Evolutionary conservation across 2,888 invertebrate genomes (phyloP).

Genomic region (Lithosia quadra): DNA sequence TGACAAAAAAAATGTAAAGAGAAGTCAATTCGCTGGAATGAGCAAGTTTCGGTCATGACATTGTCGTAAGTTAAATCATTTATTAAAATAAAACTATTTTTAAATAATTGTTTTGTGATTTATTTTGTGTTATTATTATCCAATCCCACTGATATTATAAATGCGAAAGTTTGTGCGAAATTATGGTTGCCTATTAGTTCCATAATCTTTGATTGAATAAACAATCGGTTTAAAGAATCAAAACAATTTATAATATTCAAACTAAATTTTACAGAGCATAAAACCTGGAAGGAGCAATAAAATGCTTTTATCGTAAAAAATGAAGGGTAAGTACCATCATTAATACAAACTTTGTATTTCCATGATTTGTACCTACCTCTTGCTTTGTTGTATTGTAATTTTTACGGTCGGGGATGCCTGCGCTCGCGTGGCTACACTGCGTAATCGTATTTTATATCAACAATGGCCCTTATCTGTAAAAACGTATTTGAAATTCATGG

Average conservation of each 20-base stretch:
- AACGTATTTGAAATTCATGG: constrained; percentile 83
- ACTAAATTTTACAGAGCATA: constrained; percentile 60
- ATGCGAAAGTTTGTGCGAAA: no score
- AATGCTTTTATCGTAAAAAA: constrained; percentile 71
- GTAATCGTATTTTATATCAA: constrained; percentile 85
- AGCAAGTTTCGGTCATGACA: constrained; percentile 43
- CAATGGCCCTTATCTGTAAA: constrained; percentile 82
- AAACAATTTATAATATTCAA: constrained; percentile 56
- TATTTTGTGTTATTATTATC: no score
- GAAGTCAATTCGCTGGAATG: no score
- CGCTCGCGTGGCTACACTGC: constrained; percentile 79
- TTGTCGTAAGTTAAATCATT: no score
- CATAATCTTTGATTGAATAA: neutral
- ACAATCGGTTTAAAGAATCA: constrained; percentile 42
- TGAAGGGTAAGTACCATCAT: constrained; percentile 69
- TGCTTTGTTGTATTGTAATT: constrained; percentile 82
- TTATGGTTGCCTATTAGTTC: constrained; percentile 20
- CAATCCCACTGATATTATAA: no score
- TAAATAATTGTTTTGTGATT: no score
- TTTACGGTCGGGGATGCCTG: constrained; percentile 75
- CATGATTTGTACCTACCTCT: constrained; percentile 79
- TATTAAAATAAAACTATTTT: no score
- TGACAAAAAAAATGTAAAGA: no score
- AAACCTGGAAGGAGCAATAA: constrained; percentile 63
- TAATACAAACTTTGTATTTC: constrained; percentile 79